phyloP scores from a whole-genome alignment of 2,113 vertebrate genomes.

The Brachirus orientalis region DNA sequence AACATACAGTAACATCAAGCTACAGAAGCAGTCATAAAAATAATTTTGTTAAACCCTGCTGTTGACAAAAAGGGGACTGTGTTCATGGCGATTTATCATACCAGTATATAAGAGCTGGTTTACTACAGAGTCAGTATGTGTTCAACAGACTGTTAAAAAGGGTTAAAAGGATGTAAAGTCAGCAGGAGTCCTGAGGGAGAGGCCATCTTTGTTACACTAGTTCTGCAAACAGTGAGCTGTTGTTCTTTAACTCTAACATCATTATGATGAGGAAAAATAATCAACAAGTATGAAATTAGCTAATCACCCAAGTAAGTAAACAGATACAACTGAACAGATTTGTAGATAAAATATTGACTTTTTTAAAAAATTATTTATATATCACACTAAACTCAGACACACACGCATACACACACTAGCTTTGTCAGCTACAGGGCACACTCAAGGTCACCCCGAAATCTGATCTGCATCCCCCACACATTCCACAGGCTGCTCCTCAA shows the following conservation, averaged over 20 bases:
- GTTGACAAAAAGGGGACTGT: conserved; percentile 3
- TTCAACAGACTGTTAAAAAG: conserved; percentile 29
- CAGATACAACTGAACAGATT: background rate
- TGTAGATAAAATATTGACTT: background rate
- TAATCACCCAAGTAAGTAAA: background rate
- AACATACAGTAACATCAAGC: no score
- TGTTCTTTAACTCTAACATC: background rate
- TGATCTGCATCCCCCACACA: conserved; percentile 73
- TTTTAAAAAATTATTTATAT: background rate
- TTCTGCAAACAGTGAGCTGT: background rate
- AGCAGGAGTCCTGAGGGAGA: conserved; percentile 12
- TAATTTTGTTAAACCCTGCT: background rate
- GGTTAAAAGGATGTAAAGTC: conserved; percentile 20
- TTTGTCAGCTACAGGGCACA: conserved; percentile 62
- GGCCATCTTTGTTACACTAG: conserved; percentile 2
- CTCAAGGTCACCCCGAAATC: conserved; percentile 79
- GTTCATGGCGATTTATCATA: background rate
- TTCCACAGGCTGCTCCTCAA: conserved; percentile 70
- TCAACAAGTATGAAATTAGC: background rate
- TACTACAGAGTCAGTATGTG: conserved; percentile 11
- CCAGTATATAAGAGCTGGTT: conserved; percentile 23
- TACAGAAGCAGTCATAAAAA: no score
- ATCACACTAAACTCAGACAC: background rate
- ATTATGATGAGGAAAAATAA: background rate
- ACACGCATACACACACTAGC: conserved; percentile 43